Evolutionary conservation across 2,797 vertebrate species (phyloP).

Genomic region (Microctenopoma steveboyesi): DNA sequence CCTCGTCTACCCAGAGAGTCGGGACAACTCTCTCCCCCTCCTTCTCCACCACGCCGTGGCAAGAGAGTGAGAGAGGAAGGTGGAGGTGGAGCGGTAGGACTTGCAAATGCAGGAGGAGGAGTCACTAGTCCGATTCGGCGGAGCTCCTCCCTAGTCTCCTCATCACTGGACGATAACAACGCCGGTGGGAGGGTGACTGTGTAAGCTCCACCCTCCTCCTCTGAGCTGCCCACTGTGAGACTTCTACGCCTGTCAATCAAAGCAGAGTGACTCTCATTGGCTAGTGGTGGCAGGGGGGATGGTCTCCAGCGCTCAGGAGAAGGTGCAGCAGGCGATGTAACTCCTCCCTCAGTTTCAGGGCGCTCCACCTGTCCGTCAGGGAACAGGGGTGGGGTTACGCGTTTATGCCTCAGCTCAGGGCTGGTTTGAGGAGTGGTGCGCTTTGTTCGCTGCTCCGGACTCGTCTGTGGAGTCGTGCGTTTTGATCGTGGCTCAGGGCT

Average conservation of each 20-base stretch:
- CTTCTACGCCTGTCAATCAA: conserved; percentile 80
- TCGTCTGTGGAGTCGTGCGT: conserved; percentile 76
- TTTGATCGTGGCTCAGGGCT: conserved; percentile 78
- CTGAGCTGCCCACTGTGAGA: conserved; percentile 93
- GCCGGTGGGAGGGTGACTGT: conserved; percentile 93
- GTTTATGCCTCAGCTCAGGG: conserved; percentile 86
- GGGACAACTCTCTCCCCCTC: conserved; percentile 87
- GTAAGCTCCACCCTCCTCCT: conserved; percentile 94
- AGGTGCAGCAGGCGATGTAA: conserved; percentile 88
- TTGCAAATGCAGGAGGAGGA: conserved; percentile 91
- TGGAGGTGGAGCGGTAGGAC: conserved; percentile 74
- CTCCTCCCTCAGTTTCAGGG: conserved; percentile 86
- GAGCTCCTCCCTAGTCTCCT: conserved; percentile 96
- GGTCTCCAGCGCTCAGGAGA: conserved; percentile 84
- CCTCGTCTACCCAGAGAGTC: conserved; percentile 89
- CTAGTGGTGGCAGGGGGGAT: conserved; percentile 66
- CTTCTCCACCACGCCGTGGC: conserved; percentile 78
- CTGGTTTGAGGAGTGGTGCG: conserved; percentile 79
- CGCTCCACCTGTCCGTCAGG: conserved; percentile 88
- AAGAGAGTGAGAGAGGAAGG: conserved; percentile 78
- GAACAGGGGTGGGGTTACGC: conserved; percentile 72
- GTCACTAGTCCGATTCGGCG: conserved; percentile 95
- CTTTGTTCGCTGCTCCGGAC: conserved; percentile 76
- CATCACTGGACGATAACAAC: conserved; percentile 94
- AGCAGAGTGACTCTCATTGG: conserved; percentile 69